Percentiles rank a stretch among this genome's conserved stretches.
Conservation (phyloP, 2,797 vertebrate genomes). For the Coregonus sp. region DNA sequence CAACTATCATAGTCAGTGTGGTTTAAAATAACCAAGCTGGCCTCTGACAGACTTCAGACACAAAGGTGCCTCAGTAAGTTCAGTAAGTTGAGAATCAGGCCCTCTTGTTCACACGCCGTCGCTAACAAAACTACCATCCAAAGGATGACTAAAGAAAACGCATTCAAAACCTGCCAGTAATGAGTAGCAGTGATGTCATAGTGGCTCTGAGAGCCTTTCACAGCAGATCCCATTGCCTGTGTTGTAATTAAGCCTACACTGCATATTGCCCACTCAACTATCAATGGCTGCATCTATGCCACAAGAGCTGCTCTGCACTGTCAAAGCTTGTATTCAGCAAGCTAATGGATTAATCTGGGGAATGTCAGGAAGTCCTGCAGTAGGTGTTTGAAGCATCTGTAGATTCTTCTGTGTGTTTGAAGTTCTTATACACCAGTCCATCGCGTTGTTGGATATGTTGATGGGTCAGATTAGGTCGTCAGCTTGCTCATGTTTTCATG, state of each 20-base stretch:
- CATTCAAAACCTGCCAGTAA: constrained; percentile 37
- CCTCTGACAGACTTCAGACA: neutral
- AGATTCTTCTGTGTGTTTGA: neutral
- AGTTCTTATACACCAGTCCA: neutral
- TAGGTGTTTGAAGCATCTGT: neutral
- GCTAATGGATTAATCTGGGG: neutral
- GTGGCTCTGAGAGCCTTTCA: constrained; percentile 9
- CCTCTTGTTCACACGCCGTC: neutral
- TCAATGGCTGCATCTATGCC: neutral
- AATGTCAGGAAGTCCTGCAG: neutral
- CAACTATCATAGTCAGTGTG: neutral
- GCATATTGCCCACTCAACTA: neutral
- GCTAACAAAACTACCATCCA: constrained; percentile 9
- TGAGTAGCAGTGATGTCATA: constrained; percentile 42
- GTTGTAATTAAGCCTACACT: neutral
- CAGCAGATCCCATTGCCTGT: constrained; percentile 25
- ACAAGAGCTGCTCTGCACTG: neutral
- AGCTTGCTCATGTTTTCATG: neutral
- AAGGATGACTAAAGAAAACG: constrained; percentile 18
- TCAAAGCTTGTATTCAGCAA: neutral
- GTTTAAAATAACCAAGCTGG: neutral
- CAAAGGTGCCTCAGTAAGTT: constrained; percentile 21
- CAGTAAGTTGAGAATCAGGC: constrained; percentile 10
- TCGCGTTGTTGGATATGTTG: neutral
- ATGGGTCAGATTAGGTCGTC: neutral